These are phyloP conservation scores for Diarsia rubi DNA, from an alignment of 2,888 invertebrate genomes.

Conservation along the genomic window DNA sequence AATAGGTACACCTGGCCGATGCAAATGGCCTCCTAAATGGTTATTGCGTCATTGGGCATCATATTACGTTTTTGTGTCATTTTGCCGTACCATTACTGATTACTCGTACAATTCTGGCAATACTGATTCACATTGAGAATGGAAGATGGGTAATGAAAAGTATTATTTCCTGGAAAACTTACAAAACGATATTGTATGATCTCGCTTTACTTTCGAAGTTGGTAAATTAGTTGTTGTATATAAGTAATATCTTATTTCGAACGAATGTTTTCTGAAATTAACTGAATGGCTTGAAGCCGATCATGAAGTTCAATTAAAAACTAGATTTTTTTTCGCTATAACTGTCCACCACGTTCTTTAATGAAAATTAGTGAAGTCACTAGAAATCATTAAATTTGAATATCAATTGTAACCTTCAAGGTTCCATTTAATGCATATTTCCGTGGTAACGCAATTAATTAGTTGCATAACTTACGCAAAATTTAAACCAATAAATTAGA, in stretches of 20 bases:
- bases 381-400: background rate
- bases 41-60: conserved; percentile 52
- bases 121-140: conserved; percentile 32
- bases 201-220: background rate
- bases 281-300: background rate
- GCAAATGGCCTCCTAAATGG: conserved; percentile 53
- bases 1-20: conserved; percentile 56
- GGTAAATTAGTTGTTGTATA: background rate
- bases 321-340: background rate
- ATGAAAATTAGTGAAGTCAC: background rate
- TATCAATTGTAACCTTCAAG: background rate
- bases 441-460: background rate
- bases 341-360: background rate
- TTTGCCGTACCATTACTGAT: conserved; percentile 39
- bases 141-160: background rate
- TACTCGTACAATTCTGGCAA: conserved; percentile 22
- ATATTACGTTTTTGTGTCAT: conserved; percentile 44
- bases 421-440: background rate
- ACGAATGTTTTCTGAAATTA: background rate
- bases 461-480: background rate
- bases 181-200: background rate
- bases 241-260: background rate
- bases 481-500: background rate
- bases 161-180: background rate
- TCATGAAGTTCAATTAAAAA: background rate